Conservation (phyloP, 2,888 invertebrate genomes). For the Drosophila paramelanica region DNA sequence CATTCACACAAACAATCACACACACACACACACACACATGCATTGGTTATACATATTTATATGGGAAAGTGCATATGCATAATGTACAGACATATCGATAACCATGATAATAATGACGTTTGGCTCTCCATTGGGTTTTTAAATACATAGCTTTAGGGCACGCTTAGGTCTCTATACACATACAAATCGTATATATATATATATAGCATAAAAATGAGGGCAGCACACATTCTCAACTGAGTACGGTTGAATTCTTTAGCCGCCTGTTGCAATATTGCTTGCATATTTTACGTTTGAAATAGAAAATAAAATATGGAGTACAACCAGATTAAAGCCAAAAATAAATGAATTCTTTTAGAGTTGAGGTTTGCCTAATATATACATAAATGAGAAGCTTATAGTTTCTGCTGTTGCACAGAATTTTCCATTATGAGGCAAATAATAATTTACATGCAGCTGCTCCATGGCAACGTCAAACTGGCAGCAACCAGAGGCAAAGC, state of each 20-base stretch:
- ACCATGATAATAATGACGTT: slow-evolving; percentile 36
- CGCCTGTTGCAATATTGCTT: slow-evolving; percentile 34
- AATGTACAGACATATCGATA: slow-evolving; percentile 37
- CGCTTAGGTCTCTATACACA: slow-evolving; percentile 5
- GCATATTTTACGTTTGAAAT: not conserved
- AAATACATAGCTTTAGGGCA: slow-evolving; percentile 40
- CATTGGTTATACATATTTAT: not conserved
- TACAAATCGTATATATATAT: not conserved
- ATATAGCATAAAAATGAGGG: not conserved
- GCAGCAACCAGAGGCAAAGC: not conserved
- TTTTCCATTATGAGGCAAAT: slow-evolving; percentile 25
- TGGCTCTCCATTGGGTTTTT: slow-evolving; percentile 11
- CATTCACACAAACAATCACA: slow-evolving; percentile 4
- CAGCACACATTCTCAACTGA: slow-evolving; percentile 3
- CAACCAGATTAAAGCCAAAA: not conserved
- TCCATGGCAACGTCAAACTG: not conserved
- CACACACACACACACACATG: not conserved
- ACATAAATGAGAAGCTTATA: slow-evolving; percentile 5
- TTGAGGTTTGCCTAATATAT: not conserved
- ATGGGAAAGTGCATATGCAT: slow-evolving; percentile 9
- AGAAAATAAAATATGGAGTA: not conserved
- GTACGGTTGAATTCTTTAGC: slow-evolving; percentile 38
- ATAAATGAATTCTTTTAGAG: not conserved
- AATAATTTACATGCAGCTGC: slow-evolving; percentile 33
- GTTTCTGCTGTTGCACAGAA: slow-evolving; percentile 1